Base-by-base conservation (phyloP, 2,113 vertebrate species). In the Myrmophylax atrothorax region DNA sequence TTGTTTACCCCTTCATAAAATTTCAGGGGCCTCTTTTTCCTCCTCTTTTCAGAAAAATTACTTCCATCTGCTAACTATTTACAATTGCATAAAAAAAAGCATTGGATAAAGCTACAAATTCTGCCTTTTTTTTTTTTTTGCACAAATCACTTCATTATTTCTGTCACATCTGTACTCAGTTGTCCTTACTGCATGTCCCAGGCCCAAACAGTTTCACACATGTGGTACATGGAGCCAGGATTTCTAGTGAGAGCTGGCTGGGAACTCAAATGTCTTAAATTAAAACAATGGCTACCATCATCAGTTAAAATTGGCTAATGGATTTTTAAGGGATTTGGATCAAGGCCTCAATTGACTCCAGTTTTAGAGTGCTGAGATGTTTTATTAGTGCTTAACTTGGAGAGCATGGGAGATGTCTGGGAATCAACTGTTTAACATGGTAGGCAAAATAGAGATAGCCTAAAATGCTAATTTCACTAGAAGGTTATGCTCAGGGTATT, bases 61-160 rank as follows among this genome's bases (percentile, higher is more conserved):
- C 58, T 96, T 93, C 70, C 82, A 79, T 91, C 83, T 96, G 80
- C 67, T 64, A 72, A 87, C 14, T 44, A 42, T 14, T 63, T 63
- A 56, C 14, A 84, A 29, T 75, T 93, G 47, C 5, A 1, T 92
- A 49, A 33, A 72, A 50, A 50, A 77, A 90, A 44, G 29, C 58
- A 22, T 16, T 66, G 55, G 16, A 31, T 87, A 73, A 44, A 90
- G 12, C 37, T 86, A 74, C 19, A 83, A 74, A 80, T 76, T 18
- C 23, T 16, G 18, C 7, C 66, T 26, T 40, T 6, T 53, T 7
- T 49, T 78, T 55, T 50, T 18, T 60, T 56, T 67, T 6, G 17
- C 0, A 1, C 49, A 68, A 75, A 87, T 84, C 29, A 75, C 52
- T 89, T 89, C 35, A 35, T 49, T n/a, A 40, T 85, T 91, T 87